Base-by-base conservation (phyloP, 2,888 invertebrate genomes). In the Nephrocerus scutellatus region DNA sequence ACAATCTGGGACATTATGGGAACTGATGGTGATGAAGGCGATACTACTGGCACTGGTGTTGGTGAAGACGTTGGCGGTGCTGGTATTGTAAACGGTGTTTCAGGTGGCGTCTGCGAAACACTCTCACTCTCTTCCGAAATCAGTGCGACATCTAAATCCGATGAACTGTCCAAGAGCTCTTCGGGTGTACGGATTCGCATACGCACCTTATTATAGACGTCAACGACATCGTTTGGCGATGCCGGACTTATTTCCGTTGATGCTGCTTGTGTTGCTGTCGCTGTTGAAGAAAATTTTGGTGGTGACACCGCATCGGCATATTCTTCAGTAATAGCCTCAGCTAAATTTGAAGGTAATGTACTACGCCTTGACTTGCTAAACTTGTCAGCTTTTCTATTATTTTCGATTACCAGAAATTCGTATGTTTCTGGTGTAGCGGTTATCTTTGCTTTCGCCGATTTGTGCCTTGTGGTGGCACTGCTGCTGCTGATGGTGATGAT, bases 101-200 rank as follows among this genome's bases (percentile, higher is more conserved):
- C 23, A 19, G 38, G 13, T 9, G 32, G 12, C 16, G 31, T 13
- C 14, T 22, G 23, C 10, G 23, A 10, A 9, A 10, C 10, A 10
- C 10, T 22, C 23, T 8, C 10, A 22, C 8, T 22, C 22, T 22
- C 10, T 8, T 8, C 22, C 10, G 22, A 33, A 30, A 14, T 7
- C 15, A 10, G 5, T 9, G 39, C 34, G n/a, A 31, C 33, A 34
- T 47, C 45, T 30, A 42, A 20, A 34, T 45, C 47, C 18, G 47
- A 39, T 15, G 43, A 41, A 32, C 47, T 45, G 12, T 46, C 46
- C 18, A 46, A 33, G 10, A 44, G 14, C 25, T 42, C 30, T 20
- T 37, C 34, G 16, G 32, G 20, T 9, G 30, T 19, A 21, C 20
- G 37, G 10, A 37, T 16, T 6, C 25, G 20, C 6, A 37, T 14